Base-by-base conservation (phyloP, 1,140 invertebrate species). In the Colletes latitarsis region DNA sequence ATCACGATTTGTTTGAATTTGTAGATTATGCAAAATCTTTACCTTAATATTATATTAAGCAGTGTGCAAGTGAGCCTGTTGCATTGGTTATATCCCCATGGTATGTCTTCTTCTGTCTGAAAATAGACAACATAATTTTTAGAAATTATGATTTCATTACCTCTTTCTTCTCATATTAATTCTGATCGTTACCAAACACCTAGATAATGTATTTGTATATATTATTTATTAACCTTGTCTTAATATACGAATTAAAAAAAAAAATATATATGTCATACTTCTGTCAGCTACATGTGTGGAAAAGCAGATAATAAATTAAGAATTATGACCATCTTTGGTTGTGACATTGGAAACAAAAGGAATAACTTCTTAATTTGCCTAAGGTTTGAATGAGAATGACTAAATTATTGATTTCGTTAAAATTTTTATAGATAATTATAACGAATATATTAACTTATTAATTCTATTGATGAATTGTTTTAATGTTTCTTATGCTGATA, bases 1-100 rank as follows among this genome's bases (percentile, higher is more conserved):
- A 69, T 77, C 78, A 87, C 87, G 72, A 88, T 75, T 55, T 55
- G 82, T 66, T 86, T 67, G 71, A 89, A 76, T 87, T 83, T 82
- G 77, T 90, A 92, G 90, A 91, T 92, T 92, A 93, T 92, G 87
- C 88, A 93, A 93, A 93, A 92, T 91, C 69, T 91, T 93, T 93
- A 93, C 91, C 92, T 92, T 92, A 92, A 90, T 83, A 90, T 87
- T 92, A 92, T 73, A 89, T 90, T 90, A 92, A 91, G 90, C 88
- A 84, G 88, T 67, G 81, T 87, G 87, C 77, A 89, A 82, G 83
- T 85, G 75, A 72, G 69, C 77, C 83, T 72, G 63, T 72, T 70
- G 81, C 73, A 78, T 78, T 85, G 81, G 82, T 79, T 82, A 88
- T 82, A 58, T 74, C 76, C 70, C 84, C 82, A 63, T 78, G 67